Evolutionary conservation across 2,888 invertebrate species (phyloP).

Genomic region (Pollenia amentaria): DNA sequence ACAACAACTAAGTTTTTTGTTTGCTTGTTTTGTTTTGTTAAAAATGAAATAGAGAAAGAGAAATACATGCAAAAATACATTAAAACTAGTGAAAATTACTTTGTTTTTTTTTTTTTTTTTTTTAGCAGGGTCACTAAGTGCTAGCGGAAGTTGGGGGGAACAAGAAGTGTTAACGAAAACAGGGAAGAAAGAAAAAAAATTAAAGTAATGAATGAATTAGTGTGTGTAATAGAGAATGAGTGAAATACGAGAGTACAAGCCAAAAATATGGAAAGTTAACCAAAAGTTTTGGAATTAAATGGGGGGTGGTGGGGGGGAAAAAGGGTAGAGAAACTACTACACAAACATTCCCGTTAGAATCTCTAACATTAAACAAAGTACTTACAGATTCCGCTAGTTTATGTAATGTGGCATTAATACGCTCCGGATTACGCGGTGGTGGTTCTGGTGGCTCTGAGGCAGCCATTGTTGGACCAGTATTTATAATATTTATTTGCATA

Average conservation of each 20-base stretch:
- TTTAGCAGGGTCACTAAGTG: conserved; percentile 31
- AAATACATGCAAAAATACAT: conserved; percentile 51
- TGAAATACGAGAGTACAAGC: conserved; percentile 12
- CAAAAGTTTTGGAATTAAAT: conserved; percentile 30
- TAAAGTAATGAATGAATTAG: conserved; percentile 12
- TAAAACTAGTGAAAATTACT: conserved; percentile 39
- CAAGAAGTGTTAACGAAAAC: conserved; percentile 36
- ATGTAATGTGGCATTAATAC: conserved; percentile 85
- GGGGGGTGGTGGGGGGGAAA: too few species aligned
- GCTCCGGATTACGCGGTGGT: conserved; percentile 85
- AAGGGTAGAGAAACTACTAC: conserved; percentile 54
- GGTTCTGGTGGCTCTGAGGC: conserved; percentile 85
- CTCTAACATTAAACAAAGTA: conserved; percentile 74
- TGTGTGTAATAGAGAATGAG: conserved; percentile 4
- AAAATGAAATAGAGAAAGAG: conserved; percentile 9
- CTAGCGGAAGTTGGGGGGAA: conserved; percentile 37
- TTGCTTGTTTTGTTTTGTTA: too few species aligned
- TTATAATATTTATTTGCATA: conserved; percentile 84
- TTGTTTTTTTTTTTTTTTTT: neutral
- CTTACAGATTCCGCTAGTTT: conserved; percentile 84
- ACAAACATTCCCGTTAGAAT: neutral
- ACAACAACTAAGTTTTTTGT: conserved; percentile 11
- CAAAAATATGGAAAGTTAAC: neutral
- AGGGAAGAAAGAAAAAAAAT: conserved; percentile 25
- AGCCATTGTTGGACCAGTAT: conserved; percentile 84